Percentiles rank a stretch among this genome's conserved stretches.
Conservation (phyloP, 53 echinoderm and acorn worm species). For the Zoroaster sp. region DNA sequence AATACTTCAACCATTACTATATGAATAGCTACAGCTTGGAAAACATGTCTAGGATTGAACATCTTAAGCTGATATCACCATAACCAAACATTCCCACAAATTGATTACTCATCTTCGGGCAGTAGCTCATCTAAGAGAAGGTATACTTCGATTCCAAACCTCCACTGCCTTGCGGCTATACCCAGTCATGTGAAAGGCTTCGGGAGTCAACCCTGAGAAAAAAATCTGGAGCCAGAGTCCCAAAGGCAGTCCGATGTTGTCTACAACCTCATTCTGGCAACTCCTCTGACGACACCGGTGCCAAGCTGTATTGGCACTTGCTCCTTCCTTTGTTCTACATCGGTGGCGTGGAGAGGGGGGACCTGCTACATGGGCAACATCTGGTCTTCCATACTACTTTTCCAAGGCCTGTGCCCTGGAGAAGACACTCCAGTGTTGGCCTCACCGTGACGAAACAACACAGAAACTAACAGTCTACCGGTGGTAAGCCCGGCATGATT, state of each 20-base stretch:
- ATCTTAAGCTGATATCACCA: too few species aligned
- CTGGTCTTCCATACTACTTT: slow-evolving; percentile 34
- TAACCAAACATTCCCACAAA: too few species aligned
- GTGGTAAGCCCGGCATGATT: slow-evolving; percentile 66
- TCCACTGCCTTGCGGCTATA: slow-evolving; percentile 61
- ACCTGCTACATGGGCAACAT: slow-evolving; percentile 59
- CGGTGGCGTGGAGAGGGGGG: too few species aligned
- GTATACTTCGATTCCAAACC: slow-evolving; percentile 40
- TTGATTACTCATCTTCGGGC: too few species aligned
- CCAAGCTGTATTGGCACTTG: slow-evolving; percentile 49
- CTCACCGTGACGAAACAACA: slow-evolving; percentile 53
- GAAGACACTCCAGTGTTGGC: slow-evolving; percentile 64
- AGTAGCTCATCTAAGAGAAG: slow-evolving; percentile 27
- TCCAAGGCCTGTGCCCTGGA: slow-evolving; percentile 68
- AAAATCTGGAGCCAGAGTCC: slow-evolving; percentile 59
- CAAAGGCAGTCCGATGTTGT: slow-evolving; percentile 32
- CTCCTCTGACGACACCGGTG: slow-evolving; percentile 59
- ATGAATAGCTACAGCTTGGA: too few species aligned
- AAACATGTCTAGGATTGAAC: too few species aligned
- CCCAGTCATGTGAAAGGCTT: slow-evolving; percentile 18
- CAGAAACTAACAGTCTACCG: slow-evolving; percentile 68
- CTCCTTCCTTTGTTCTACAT: too few species aligned
- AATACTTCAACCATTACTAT: not conserved
- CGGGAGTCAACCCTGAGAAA: slow-evolving; percentile 1
- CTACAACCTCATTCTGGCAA: slow-evolving; percentile 40